phyloP scores from a whole-genome alignment of 2,113 vertebrate genomes.

The Dascyllus trimaculatus region DNA sequence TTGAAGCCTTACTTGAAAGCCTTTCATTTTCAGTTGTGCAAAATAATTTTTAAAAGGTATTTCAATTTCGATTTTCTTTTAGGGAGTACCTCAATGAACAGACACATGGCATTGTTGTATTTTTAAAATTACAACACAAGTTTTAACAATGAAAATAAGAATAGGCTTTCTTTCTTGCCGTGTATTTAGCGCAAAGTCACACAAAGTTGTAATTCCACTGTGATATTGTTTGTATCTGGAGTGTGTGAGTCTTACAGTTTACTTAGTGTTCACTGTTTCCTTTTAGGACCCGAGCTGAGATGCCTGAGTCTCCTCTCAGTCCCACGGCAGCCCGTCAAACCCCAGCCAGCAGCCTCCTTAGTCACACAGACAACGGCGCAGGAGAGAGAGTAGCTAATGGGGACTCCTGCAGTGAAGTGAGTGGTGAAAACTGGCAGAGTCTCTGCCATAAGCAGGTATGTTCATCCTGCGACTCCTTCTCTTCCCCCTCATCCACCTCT shows the following conservation, averaged over 20 bases:
- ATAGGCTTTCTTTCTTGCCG: not conserved
- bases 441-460: conserved; percentile 94
- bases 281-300: conserved; percentile 90
- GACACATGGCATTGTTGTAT: not conserved
- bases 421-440: conserved; percentile 91
- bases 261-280: conserved; percentile 29
- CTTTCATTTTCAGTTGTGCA: conserved; percentile 4
- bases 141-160: not conserved
- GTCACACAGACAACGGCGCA: conserved; percentile 90
- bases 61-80: too few relatives aligned
- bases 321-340: conserved; percentile 94
- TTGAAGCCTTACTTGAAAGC: conserved; percentile 7
- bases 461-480: conserved; percentile 20
- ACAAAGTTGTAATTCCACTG: not conserved
- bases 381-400: conserved; percentile 92
- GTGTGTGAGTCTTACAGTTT: not conserved
- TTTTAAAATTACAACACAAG: not conserved
- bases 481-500: conserved; percentile 10
- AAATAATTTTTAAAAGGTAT: too few relatives aligned
- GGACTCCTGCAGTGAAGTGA: conserved; percentile 87
- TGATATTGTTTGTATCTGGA: not conserved
- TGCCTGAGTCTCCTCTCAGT: conserved; percentile 96
- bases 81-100: too few relatives aligned
- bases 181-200: not conserved
- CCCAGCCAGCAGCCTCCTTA: conserved; percentile 94